These are phyloP conservation scores for Phyllotis vaccarum DNA, from an alignment of 2,797 vertebrate genomes.

Conservation along the genomic window DNA sequence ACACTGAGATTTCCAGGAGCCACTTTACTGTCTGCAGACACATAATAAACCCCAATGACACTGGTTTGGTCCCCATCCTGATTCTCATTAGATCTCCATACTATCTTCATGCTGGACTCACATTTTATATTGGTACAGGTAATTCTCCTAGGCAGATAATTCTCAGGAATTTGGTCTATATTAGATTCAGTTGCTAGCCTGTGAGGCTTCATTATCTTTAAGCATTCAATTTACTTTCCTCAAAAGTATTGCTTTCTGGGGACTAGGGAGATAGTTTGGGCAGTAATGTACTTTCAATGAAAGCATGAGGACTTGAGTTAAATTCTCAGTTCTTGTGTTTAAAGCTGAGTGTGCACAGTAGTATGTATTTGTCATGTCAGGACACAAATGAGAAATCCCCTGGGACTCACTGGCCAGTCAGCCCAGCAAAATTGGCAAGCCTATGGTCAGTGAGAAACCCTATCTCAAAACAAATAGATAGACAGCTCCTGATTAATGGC, in stretches of 20 bases:
- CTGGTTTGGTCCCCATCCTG: not conserved
- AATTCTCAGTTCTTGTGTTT: not conserved
- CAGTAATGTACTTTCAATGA: not conserved
- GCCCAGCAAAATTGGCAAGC: not conserved
- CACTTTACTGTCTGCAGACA: not conserved
- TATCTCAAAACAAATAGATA: not conserved
- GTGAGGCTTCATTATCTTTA: not conserved
- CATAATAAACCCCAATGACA: not conserved
- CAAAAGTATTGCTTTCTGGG: not conserved
- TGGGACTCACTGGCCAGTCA: not conserved
- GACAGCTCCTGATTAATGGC: not conserved
- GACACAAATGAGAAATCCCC: not conserved
- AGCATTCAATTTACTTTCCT: not conserved
- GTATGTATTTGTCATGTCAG: not conserved
- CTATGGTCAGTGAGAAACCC: not conserved
- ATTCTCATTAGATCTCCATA: not conserved
- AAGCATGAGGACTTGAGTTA: not conserved
- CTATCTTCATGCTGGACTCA: not conserved
- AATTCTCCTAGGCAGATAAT: not conserved
- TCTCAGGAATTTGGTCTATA: not conserved
- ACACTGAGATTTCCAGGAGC: not conserved
- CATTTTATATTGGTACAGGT: not conserved
- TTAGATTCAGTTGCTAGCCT: not conserved
- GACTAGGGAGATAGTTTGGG: not conserved
- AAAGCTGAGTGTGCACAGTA: not conserved